A percentile compares a stretch with the other conserved stretches of the same genome.
Evolutionary conservation across 2,797 vertebrate species (phyloP).

Genomic region (Danio aesculapii): DNA sequence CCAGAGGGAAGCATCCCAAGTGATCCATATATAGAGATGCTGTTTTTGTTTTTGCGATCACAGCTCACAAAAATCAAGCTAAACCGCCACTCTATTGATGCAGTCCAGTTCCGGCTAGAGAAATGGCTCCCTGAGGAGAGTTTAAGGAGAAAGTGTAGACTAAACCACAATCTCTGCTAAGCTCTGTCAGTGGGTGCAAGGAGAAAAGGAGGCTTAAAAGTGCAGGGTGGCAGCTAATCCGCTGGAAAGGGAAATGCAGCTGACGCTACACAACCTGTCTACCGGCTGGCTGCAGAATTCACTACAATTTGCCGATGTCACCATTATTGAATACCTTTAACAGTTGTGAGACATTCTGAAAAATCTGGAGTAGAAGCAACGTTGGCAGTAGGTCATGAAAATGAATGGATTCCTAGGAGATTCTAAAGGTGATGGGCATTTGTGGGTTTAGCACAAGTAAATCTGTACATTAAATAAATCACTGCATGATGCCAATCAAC

Average conservation of each 20-base stretch:
- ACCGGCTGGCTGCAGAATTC: conserved; percentile 4
- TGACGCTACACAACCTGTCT: conserved; percentile 32
- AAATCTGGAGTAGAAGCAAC: background rate
- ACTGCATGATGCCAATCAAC: background rate
- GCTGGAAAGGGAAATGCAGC: conserved; percentile 57
- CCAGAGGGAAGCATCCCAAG: conserved; percentile 27
- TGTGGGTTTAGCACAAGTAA: background rate
- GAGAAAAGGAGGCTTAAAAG: conserved; percentile 50
- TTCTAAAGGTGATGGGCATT: background rate
- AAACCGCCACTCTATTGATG: background rate
- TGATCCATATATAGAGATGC: conserved; percentile 6
- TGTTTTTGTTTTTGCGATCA: background rate
- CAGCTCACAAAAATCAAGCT: background rate
- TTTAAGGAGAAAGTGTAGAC: conserved; percentile 38
- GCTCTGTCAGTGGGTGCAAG: conserved; percentile 54
- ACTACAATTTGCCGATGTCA: conserved; percentile 21
- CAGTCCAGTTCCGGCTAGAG: background rate
- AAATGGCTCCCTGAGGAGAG: conserved; percentile 23
- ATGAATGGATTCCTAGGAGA: background rate
- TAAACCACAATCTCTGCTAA: conserved; percentile 47
- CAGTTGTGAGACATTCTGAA: background rate
- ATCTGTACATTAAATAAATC: background rate
- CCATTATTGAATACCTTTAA: conserved; percentile 23
- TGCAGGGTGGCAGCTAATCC: conserved; percentile 64
- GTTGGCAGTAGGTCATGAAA: background rate